phyloP scores from a whole-genome alignment of 2,113 vertebrate genomes.

The Hippocampus barbouri region DNA sequence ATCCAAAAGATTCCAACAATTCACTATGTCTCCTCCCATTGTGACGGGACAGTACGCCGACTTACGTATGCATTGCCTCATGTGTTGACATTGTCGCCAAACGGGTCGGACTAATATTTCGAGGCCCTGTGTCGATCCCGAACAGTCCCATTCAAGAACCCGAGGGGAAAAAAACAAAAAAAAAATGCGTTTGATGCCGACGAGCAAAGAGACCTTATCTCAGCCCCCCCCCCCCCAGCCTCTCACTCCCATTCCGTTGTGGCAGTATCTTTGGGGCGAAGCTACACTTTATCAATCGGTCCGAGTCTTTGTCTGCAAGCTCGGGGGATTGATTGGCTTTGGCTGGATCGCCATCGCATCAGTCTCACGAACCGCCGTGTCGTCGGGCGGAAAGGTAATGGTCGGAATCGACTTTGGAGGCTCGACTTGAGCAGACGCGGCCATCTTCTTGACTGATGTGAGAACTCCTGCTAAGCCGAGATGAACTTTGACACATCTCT shows the following conservation, averaged over 20 bases:
- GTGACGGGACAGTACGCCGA: slow-evolving; percentile 34
- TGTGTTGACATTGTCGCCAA: slow-evolving; percentile 70
- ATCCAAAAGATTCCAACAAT: slow-evolving; percentile 68
- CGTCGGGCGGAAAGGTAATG: neutral
- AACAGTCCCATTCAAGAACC: slow-evolving; percentile 50
- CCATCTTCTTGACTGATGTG: slow-evolving; percentile 45
- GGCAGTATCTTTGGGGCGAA: slow-evolving; percentile 33
- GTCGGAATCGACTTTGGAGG: slow-evolving; percentile 27
- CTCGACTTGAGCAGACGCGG: slow-evolving; percentile 43
- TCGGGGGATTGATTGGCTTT: neutral
- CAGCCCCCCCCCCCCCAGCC: neutral
- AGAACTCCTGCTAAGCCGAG: slow-evolving; percentile 61
- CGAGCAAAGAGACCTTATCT: neutral
- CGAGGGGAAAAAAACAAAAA: neutral
- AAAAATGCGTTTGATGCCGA: neutral
- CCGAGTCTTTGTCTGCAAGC: slow-evolving; percentile 22
- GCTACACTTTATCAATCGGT: slow-evolving; percentile 35
- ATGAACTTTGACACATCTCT: slow-evolving; percentile 87
- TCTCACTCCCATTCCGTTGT: slow-evolving; percentile 1
- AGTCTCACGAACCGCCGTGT: neutral
- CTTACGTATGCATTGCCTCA: slow-evolving; percentile 51
- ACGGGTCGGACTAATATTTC: slow-evolving; percentile 71
- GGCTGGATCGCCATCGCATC: slow-evolving; percentile 3
- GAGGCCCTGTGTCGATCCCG: slow-evolving; percentile 66
- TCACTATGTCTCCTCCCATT: slow-evolving; percentile 42